phyloP scores from a whole-genome alignment of 2,888 invertebrate genomes.

The Megaustenia siamemsis region DNA sequence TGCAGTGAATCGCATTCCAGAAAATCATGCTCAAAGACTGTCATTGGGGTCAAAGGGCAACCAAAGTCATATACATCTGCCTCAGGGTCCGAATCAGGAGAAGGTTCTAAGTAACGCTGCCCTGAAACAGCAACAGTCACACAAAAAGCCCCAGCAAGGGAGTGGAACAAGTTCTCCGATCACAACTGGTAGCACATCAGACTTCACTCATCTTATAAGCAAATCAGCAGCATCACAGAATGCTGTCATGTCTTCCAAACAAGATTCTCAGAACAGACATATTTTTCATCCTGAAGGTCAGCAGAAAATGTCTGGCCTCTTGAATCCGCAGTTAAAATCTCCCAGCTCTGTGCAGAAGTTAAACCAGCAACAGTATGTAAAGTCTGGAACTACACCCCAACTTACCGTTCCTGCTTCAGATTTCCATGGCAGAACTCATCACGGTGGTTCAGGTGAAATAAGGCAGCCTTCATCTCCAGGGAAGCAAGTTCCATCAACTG shows the following conservation, averaged over 20 bases:
- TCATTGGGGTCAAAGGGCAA: conserved; percentile 7
- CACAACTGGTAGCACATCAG: background rate
- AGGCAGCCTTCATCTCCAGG: conserved; percentile 10
- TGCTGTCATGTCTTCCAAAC: background rate
- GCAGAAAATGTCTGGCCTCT: background rate
- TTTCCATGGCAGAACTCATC: background rate
- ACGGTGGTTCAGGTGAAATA: background rate
- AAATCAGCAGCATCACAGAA: background rate
- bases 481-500: background rate
- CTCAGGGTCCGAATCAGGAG: background rate
- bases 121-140: background rate
- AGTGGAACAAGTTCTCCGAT: background rate
- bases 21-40: background rate
- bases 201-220: background rate
- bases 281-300: background rate
- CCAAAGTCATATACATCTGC: conserved; percentile 12
- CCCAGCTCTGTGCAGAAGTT: background rate
- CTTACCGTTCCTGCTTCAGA: background rate
- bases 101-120: background rate
- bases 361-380: background rate
- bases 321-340: conserved; percentile 20
- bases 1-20: conserved; percentile 41
- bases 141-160: conserved; percentile 9
- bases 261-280: conserved; percentile 7
- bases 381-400: background rate